Conservation (phyloP, 1,140 invertebrate species). For the Papilio machaon region DNA sequence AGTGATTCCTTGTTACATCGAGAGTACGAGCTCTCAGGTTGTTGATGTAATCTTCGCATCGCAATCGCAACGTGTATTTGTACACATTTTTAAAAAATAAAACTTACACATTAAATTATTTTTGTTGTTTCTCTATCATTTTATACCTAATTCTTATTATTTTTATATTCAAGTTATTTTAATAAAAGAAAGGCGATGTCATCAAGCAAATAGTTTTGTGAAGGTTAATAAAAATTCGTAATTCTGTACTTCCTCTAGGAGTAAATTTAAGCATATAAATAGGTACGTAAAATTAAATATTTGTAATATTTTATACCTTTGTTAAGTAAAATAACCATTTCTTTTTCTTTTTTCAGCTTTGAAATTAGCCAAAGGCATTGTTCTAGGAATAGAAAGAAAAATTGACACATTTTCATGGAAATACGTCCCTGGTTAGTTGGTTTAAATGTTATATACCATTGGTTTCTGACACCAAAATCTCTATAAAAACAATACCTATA, state of each 20-base stretch:
- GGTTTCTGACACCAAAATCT: no score
- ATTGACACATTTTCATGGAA: not conserved
- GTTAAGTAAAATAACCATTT: not conserved
- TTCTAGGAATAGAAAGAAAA: not conserved
- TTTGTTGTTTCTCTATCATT: slow-evolving; percentile 42
- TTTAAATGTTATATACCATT: not conserved
- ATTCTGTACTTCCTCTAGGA: not conserved
- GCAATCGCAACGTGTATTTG: slow-evolving; percentile 68
- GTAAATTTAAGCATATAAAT: not conserved
- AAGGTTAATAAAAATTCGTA: not conserved
- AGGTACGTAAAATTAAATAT: not conserved
- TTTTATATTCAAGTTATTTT: not conserved
- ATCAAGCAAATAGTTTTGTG: not conserved
- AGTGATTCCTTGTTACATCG: slow-evolving; percentile 6
- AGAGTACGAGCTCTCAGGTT: not conserved
- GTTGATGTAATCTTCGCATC: slow-evolving; percentile 23
- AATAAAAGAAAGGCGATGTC: no score
- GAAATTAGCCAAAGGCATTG: no score
- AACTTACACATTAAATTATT: slow-evolving; percentile 58
- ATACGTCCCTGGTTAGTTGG: not conserved
- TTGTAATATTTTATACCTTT: not conserved
- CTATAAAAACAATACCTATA: no score
- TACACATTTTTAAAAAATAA: slow-evolving; percentile 78
- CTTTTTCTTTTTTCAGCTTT: not conserved
- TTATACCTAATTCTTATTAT: not conserved